These are phyloP conservation scores for Netelia fuscicornis DNA, from an alignment of 2,888 invertebrate species.

Conservation along the genomic window DNA sequence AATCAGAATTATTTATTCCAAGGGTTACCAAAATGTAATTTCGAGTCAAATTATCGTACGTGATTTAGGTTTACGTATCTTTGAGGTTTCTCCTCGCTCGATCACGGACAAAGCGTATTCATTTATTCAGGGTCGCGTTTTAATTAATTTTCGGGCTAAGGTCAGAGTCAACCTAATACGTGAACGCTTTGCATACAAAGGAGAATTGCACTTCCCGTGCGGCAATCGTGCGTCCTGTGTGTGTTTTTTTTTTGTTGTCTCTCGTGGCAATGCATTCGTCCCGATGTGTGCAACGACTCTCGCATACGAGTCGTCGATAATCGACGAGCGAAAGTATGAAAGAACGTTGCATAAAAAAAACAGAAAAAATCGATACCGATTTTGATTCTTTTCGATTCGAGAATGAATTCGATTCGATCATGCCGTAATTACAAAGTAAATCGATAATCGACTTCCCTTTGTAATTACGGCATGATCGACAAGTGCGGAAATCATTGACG, in stretches of 20 bases:
- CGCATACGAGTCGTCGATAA: neutral
- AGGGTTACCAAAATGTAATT: conserved; percentile 9
- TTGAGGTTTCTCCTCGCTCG: neutral
- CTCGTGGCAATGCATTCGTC: conserved; percentile 9
- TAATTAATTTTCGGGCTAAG: conserved; percentile 71
- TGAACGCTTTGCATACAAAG: conserved; percentile 70
- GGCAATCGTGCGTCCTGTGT: conserved; percentile 59
- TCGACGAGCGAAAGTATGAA: neutral
- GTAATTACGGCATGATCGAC: conserved; percentile 29
- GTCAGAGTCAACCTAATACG: conserved; percentile 71
- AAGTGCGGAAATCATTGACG: conserved; percentile 10
- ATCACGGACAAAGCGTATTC: conserved; percentile 10
- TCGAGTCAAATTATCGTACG: conserved; percentile 43
- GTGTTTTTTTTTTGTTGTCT: neutral
- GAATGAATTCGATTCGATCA: neutral
- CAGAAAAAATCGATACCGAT: conserved; percentile 6
- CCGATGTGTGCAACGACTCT: neutral
- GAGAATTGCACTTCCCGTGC: conserved; percentile 67
- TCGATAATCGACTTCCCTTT: neutral
- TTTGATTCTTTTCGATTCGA: neutral
- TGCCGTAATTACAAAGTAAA: no score
- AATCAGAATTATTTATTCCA: neutral
- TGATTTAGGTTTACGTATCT: neutral
- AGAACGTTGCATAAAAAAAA: neutral
- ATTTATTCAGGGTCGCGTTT: conserved; percentile 64